Evolutionary conservation across 2,113 vertebrate species (phyloP).

Genomic region (Carassius carassius): DNA sequence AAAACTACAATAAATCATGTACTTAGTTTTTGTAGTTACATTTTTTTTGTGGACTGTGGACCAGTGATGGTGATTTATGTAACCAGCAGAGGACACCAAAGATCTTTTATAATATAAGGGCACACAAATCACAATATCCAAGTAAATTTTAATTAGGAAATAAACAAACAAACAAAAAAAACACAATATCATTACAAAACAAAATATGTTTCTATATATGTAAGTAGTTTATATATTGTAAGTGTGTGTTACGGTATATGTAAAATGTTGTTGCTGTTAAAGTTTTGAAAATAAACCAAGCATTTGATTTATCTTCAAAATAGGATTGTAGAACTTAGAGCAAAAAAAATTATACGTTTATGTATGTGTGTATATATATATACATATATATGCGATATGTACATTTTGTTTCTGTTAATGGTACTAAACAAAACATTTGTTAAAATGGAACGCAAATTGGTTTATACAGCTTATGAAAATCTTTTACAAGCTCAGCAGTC

Average conservation of each 20-base stretch:
- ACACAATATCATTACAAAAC: background rate
- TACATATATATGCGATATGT: too few relatives aligned
- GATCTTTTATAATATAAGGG: background rate
- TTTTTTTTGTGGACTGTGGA: background rate
- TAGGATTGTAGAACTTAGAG: background rate
- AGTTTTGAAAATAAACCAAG: background rate
- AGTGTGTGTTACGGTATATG: background rate
- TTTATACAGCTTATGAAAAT: background rate
- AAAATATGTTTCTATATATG: background rate
- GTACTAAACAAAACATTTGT: too few relatives aligned
- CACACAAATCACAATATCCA: background rate
- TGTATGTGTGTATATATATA: background rate
- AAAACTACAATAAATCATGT: constrained; percentile 52
- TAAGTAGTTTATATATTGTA: background rate
- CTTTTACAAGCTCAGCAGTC: background rate
- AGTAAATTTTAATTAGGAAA: background rate
- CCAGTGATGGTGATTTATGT: background rate
- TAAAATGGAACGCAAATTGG: background rate
- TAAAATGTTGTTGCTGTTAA: background rate
- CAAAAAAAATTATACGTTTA: background rate
- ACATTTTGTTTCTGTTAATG: too few relatives aligned
- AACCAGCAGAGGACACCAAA: constrained; percentile 56
- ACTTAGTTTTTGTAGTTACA: constrained; percentile 47
- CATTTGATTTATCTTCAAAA: background rate
- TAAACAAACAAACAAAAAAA: background rate